Evolutionary conservation across 2,113 vertebrate genomes (phyloP), one percentile per base, ranked within the genome.

Genomic region (Syngnathus scovelli): DNA sequence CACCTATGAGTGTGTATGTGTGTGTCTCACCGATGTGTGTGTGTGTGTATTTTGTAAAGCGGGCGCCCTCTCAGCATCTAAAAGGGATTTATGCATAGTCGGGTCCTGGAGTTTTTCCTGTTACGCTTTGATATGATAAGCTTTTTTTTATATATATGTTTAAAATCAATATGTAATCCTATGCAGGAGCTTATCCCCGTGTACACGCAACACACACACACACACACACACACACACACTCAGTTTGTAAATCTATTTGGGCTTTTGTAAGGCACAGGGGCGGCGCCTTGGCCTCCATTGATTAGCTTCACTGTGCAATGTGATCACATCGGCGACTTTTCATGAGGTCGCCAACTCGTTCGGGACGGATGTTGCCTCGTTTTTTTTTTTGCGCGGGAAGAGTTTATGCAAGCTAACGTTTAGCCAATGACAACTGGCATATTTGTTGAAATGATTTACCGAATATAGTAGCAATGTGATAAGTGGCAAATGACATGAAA

Each of bases 161-260:
- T 94, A 94, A 98, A 98, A 99, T 99, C 97, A 98, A 98, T 99
- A 98, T 98, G 96, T 99, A 99, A 99, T 99, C 97, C 97, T 95
- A 95, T 98, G 95, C 94, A 96, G 94, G 92, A 94, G 96, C 96
- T 99, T 99, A 98, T 96, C 95, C 96, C 13, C 77, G 78, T 65
- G 72, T 33, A 33, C 74, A 73, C 80, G 72, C 74, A 75, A 79
- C 56, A 78, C 71, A 80, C 68, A 75, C 52, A 70, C 66, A 73
- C 72, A 79, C 56, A 78, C 71, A 80, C 68, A 75, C 52, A 70
- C 66, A 73, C 72, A 54, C 68, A 58, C 67, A 66, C 48, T 44
- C 67, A 64, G 65, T 99, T 98, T 98, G 95, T 98, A 98, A 98
- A 98, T 99, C 96, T 98, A 96, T 97, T 96, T 95, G 95, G 93